Base-by-base conservation (phyloP, 2,113 vertebrate species). In the Sinosuthora webbiana region DNA sequence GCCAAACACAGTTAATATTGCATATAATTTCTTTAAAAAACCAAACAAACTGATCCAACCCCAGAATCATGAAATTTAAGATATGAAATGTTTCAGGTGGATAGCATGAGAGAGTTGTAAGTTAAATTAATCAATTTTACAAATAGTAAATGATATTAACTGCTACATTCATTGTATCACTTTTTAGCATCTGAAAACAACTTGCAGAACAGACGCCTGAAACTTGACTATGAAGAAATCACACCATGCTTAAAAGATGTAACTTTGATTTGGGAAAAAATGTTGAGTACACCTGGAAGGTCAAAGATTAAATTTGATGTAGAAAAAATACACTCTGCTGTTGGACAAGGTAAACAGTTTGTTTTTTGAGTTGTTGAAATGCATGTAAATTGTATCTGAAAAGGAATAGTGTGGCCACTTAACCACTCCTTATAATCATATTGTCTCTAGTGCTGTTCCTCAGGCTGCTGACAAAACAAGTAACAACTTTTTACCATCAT, bases 211-310 rank as follows among this genome's bases (percentile, higher is more conserved):
- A 99, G 98, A 82, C 98, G 99, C 8, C 97, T 99, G 69, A 99
- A 99, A 97, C 98, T 99, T 39, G 99, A 99, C 95, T 99, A 99
- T 2, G 99, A 99, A 94, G 99, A 99, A 98, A 99, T 99, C 95
- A 99, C 99, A 45, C 99, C 99, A 0, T 99, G 99, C 95, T 98
- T 99, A 63, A 99, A 99, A 97, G 99, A 99, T 24, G 99, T 99
- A 64, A 99, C 99, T 31, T 69, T 98, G 57, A 98, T 99, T 78
- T 99, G 99, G 99, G 99, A 99, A 96, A 99, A 99, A 97, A 99
- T 99, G 98, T 97, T 99, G 62, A 98, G 95, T 93, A 98, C 97
- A 15, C 98, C 98, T 25, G 99, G 98, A 76, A 99, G 99, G 90
- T 96, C 98, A 76, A 99, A 98, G 94, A 97, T 98, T 96, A 99